These are phyloP conservation scores for Coracopsis vasa DNA, from an alignment of 2,113 vertebrate genomes.

Conservation along the genomic window DNA sequence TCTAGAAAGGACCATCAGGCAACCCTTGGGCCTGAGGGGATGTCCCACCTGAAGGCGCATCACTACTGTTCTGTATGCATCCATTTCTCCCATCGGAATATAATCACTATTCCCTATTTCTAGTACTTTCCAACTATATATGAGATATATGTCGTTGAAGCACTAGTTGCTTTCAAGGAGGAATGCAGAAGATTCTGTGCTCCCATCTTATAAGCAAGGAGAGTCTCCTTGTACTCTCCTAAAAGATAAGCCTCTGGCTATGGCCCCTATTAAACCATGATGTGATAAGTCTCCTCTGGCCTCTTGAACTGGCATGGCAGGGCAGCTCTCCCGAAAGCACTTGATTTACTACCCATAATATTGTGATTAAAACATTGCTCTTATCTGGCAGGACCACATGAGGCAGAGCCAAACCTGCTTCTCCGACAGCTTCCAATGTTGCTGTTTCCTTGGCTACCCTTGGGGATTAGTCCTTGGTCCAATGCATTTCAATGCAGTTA, in stretches of 20 bases:
- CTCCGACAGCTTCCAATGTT: neutral
- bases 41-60: neutral
- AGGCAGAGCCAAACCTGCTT: neutral
- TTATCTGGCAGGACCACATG: neutral
- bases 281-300: neutral
- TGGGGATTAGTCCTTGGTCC: neutral
- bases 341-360: neutral
- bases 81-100: neutral
- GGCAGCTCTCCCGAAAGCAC: neutral
- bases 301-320: neutral
- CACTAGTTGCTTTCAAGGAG: neutral
- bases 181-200: neutral
- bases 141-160: neutral
- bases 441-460: neutral
- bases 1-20: neutral
- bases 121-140: neutral
- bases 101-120: neutral
- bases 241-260: neutral
- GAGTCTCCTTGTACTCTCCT: neutral
- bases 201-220: neutral
- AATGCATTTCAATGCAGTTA: neutral
- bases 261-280: neutral
- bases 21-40: neutral
- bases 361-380: conserved; percentile 31
- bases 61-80: neutral